These are phyloP conservation scores for Thysanoteuthis rhombus DNA, from an alignment of 2,888 invertebrate species.

Conservation along the genomic window DNA sequence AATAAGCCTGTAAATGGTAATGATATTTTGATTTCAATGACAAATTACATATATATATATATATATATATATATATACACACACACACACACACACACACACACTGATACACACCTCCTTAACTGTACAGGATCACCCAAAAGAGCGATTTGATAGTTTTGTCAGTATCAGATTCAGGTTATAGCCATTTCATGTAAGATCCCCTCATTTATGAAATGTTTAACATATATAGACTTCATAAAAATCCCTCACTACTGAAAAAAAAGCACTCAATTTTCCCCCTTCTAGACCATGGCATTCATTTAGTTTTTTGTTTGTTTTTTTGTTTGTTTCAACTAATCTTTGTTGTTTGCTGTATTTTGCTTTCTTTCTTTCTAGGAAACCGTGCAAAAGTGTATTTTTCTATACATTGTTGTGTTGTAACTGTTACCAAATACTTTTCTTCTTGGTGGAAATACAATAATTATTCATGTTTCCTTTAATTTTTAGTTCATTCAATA, in stretches of 20 bases:
- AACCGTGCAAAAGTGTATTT: not conserved
- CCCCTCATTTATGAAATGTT: not conserved
- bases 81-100: too few relatives aligned
- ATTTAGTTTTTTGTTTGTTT: too few relatives aligned
- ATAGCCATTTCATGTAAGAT: too few relatives aligned
- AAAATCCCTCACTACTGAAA: not conserved
- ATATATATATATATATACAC: not conserved
- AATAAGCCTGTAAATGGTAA: not conserved
- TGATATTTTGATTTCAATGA: not conserved
- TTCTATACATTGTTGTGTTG: not conserved
- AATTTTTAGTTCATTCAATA: not conserved
- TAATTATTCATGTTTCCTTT: not conserved
- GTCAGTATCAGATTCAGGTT: too few relatives aligned
- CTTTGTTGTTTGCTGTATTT: not conserved
- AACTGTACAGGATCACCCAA: not conserved
- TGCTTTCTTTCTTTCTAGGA: not conserved
- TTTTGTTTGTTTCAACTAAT: not conserved
- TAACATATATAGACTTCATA: not conserved
- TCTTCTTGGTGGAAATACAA: not conserved
- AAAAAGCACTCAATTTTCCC: not conserved
- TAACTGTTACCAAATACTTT: not conserved
- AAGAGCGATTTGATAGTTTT: not conserved
- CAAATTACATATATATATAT: too few relatives aligned
- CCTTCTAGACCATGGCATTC: not conserved
- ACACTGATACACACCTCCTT: not conserved